A percentile compares a stretch with the other conserved stretches of the same genome.
Conservation (phyloP, 2,113 vertebrate species). For the Otis tarda region DNA sequence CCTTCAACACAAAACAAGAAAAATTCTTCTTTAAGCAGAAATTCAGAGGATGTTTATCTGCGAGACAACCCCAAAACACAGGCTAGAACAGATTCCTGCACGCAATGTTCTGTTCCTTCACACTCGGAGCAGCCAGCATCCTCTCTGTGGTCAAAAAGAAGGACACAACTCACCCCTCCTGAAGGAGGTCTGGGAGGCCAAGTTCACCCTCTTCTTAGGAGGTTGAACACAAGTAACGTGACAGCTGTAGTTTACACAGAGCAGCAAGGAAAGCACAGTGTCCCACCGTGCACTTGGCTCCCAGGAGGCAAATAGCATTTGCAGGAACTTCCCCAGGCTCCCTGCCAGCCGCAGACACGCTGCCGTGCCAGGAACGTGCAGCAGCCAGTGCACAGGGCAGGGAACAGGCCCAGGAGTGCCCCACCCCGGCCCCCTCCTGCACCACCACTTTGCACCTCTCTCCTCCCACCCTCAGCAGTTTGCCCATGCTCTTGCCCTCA, state of each 20-base stretch:
- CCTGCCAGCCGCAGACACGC: neutral
- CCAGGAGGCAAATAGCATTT: neutral
- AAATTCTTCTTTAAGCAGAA: neutral
- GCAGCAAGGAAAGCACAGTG: neutral
- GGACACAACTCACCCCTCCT: rapidly evolving
- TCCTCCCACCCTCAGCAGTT: neutral
- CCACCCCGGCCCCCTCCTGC: neutral
- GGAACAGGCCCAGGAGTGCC: neutral
- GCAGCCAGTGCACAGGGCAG: neutral
- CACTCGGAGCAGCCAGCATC: neutral
- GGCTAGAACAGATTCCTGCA: neutral
- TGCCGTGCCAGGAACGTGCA: neutral
- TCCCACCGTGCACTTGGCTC: neutral
- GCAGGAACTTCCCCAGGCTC: neutral
- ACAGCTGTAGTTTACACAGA: neutral
- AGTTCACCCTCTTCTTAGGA: neutral
- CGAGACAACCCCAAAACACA: neutral
- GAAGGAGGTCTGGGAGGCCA: neutral
- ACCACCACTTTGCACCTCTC: no score
- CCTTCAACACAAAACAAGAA: neutral
- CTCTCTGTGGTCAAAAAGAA: neutral
- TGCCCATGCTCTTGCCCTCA: neutral
- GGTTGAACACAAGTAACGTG: rapidly evolving
- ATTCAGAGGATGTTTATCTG: neutral
- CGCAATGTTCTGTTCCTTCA: neutral